Base-by-base conservation (phyloP, 2,113 vertebrate genomes). In the Amphiprion ocellaris region DNA sequence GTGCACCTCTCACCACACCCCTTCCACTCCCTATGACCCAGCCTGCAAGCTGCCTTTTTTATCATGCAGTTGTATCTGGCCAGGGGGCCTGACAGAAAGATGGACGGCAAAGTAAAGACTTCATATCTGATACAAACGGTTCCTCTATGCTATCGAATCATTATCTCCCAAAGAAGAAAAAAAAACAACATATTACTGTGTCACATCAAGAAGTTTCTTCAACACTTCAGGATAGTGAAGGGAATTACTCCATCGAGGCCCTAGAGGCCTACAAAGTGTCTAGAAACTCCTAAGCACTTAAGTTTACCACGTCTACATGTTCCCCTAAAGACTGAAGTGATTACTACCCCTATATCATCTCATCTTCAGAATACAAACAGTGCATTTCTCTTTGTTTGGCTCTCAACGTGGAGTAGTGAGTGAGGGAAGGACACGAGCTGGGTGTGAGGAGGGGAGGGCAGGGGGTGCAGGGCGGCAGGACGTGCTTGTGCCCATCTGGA, bases 351-450 rank as follows among this genome's bases (percentile, higher is more conserved):
- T 77, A 81, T 65, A 37, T 81, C 52, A 58, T 89, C 81, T 90
- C 69, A 47, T 66, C 72, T 61, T 83, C 75, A 85, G 69, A 85
- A 87, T 74, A 90, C 24, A 16, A 87, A 87, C 91, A 90, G 91
- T 92, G 90, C 92, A 88, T 90, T 89, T 88, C 71, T 90, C 63
- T 83, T 85, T 79, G 88, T 89, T 90, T 92, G 91, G 87, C 89
- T 91, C 86, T 92, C 74, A 62, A 71, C 4, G 12, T 71, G 68
- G 80, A 81, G 75, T 10, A 77, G 63, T 86, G 63, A 81, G 71
- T 84, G 83, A 76, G 69, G 87, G 68, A 73, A 58, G 80, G 69
- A 82, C 84, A 87, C 64, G 9, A 81, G 83, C 75, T 74, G 81
- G 83, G 76, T 86, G 67, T 73, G 71, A 73, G 55, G 78, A 77